These are phyloP conservation scores for Octodon degus DNA, from an alignment of 2,113 vertebrate species.

Conservation along the genomic window DNA sequence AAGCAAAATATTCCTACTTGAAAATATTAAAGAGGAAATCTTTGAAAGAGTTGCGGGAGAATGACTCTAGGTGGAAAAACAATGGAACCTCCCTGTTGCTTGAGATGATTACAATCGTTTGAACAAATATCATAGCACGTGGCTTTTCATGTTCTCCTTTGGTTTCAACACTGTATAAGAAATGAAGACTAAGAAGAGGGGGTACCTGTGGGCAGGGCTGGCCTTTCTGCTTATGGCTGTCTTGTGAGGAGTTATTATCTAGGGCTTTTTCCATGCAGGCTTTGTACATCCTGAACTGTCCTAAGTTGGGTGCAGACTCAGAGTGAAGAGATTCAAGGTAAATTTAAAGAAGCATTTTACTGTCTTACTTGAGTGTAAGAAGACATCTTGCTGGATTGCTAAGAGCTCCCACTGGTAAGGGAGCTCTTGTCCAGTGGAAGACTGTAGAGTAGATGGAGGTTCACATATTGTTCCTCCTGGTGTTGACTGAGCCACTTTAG, in stretches of 20 bases:
- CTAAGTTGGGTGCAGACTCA: background rate
- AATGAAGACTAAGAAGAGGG: background rate
- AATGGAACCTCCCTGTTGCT: background rate
- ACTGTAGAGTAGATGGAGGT: background rate
- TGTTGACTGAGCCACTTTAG: background rate
- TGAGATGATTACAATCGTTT: background rate
- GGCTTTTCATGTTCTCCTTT: background rate
- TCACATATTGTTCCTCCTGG: background rate
- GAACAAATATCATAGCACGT: background rate
- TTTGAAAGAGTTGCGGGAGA: background rate
- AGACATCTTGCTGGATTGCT: background rate
- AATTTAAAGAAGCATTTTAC: background rate
- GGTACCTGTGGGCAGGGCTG: background rate
- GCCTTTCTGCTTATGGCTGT: background rate
- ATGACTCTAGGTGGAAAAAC: conserved; percentile 43
- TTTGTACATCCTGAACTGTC: background rate
- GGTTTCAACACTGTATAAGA: background rate
- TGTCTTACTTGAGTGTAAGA: background rate
- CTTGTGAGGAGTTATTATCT: background rate
- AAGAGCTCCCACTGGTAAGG: background rate
- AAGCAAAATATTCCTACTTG: background rate
- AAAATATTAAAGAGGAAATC: conserved; percentile 18
- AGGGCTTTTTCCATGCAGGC: background rate
- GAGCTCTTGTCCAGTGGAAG: background rate
- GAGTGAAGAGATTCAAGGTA: conserved; percentile 7